Conservation (phyloP, 2,113 vertebrate genomes). For the Miniopterus natalensis region DNA sequence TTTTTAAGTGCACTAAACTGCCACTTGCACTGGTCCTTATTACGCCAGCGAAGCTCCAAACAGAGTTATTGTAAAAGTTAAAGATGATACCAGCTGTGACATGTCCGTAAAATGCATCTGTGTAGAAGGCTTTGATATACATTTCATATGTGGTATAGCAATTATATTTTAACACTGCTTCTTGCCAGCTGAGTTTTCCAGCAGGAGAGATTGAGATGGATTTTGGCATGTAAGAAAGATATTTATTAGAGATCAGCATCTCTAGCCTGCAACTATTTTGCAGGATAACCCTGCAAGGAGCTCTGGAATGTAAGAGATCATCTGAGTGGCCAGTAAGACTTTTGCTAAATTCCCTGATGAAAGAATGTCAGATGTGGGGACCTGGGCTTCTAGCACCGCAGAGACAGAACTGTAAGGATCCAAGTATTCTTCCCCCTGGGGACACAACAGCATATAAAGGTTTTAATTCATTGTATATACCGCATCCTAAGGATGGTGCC, state of each 20-base stretch:
- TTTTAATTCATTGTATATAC: not conserved
- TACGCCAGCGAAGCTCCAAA: not conserved
- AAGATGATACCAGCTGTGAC: not conserved
- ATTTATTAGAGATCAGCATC: not conserved
- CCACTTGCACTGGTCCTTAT: not conserved
- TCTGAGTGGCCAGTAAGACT: not conserved
- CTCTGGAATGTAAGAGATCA: not conserved
- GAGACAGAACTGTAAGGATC: not conserved
- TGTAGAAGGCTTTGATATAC: not conserved
- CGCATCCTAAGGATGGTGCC: not conserved
- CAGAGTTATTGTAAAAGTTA: not conserved
- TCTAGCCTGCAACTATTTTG: not conserved
- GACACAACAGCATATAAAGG: not conserved
- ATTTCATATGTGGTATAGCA: not conserved
- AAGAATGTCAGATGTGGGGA: not conserved
- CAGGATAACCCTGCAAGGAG: not conserved
- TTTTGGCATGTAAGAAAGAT: not conserved
- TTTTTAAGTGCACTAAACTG: not conserved
- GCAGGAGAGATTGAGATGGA: not conserved
- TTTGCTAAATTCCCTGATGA: not conserved
- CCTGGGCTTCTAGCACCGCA: not conserved
- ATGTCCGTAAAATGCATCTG: not conserved
- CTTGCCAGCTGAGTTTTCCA: not conserved
- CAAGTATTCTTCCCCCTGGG: not conserved
- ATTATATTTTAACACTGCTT: not conserved